Percentiles rank a stretch among this genome's conserved stretches.
Evolutionary conservation across 2,888 invertebrate species (phyloP).

Genomic region (Periphyllus acericola): DNA sequence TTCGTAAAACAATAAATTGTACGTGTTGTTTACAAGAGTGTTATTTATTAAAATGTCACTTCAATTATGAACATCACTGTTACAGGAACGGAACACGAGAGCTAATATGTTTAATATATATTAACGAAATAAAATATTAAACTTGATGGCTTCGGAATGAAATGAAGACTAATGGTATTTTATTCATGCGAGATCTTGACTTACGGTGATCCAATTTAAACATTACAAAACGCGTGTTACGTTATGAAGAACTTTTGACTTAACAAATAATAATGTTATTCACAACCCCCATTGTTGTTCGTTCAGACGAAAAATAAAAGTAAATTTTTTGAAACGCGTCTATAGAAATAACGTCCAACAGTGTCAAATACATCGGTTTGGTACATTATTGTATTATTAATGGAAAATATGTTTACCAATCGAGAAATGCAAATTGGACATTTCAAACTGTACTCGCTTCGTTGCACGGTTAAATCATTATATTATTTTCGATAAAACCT

Average conservation of each 20-base stretch:
- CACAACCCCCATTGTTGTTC: background rate
- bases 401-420: no score
- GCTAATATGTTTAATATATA: background rate
- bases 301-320: no score
- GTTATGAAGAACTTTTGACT: background rate
- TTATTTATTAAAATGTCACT: conserved; percentile 49
- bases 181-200: background rate
- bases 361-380: no score
- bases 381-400: no score
- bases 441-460: no score
- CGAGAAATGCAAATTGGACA: no score
- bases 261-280: background rate
- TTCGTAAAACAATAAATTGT: background rate
- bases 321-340: no score
- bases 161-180: conserved; percentile 30
- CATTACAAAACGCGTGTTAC: background rate
- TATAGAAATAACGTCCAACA: no score
- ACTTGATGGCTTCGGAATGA: background rate
- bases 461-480: no score
- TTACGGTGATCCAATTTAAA: conserved; percentile 13
- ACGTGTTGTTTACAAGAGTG: background rate
- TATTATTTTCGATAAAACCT: no score
- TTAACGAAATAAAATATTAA: conserved; percentile 28
- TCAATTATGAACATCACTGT: conserved; percentile 27
- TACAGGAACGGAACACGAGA: background rate